Base-by-base conservation (phyloP, 2,113 vertebrate genomes). In the Leuciscus idus region DNA sequence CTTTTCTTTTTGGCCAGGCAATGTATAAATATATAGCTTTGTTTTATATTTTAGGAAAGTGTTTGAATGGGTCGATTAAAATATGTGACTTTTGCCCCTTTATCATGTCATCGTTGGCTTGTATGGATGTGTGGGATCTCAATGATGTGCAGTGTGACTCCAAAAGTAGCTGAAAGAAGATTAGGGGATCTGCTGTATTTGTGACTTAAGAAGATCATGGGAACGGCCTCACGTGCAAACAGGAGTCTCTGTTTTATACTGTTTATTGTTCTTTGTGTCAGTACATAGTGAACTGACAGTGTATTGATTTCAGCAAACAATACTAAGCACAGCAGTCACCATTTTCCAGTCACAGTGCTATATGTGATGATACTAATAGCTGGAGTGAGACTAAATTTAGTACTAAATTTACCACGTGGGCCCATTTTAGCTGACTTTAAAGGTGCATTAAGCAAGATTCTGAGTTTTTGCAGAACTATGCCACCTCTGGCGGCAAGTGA, bases 101-200 rank as follows among this genome's bases (percentile, higher is more conserved):
- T 57, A 57, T 57, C 75, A 43, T 79, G 6, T 79, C 12, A 61
- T 39, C 61, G 33, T 17, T 59, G 30, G 21, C 1, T 7, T n/a
- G 9, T 39, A 39, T 79, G 8, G 52, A 57, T 43, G 7, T 43
- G 39, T 43, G 39, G 39, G 7, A 55, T 30, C 80, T 21, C 17
- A 13, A 1, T 13, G 62, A 46, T 68, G 39, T 83, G 23, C 78
- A 89, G 86, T 62, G 88, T 79, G 87, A 83, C 85, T 90, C 62
- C 74, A 78, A 76, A 89, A 88, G 84, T 19, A 88, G 92, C 77
- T 79, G 82, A 93, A 90, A 93, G 90, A 6, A 89, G 93, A 93
- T 94, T 93, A 93, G 30, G 36, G 88, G 91, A 88, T 94, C 90
- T 89, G 73, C 28, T 57, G 85, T 85, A 85, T 89, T 92, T 91